A percentile compares a stretch with the other conserved stretches of the same genome.
Evolutionary conservation across 2,888 invertebrate species (phyloP).

Genomic region (Diachrysia chrysitis): DNA sequence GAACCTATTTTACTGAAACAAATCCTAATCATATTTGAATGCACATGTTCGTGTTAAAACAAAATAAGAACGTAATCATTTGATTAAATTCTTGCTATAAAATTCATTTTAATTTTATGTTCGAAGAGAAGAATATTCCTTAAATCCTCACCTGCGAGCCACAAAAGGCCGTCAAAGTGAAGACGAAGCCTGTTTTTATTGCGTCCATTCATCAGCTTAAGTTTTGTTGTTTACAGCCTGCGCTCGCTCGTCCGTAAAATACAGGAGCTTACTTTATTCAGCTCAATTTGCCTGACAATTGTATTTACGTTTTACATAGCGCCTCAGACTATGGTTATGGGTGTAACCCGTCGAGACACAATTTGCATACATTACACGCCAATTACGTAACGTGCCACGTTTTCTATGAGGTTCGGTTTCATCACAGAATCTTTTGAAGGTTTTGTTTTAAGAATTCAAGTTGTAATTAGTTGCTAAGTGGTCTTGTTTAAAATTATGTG

Average conservation of each 20-base stretch:
- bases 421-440: slow-evolving; percentile 3
- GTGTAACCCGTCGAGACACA: slow-evolving; percentile 12
- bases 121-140: slow-evolving; percentile 55
- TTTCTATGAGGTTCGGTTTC: slow-evolving; percentile 13
- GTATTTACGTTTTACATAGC: slow-evolving; percentile 48
- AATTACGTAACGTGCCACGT: slow-evolving; percentile 24
- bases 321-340: slow-evolving; percentile 34
- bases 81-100: slow-evolving; percentile 31
- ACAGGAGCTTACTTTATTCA: slow-evolving; percentile 54
- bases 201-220: slow-evolving; percentile 63
- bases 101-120: slow-evolving; percentile 44
- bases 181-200: slow-evolving; percentile 65
- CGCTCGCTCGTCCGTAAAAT: slow-evolving; percentile 30
- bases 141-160: slow-evolving; percentile 63
- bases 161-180: slow-evolving; percentile 62
- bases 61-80: background rate
- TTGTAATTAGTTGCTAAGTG: background rate
- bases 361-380: slow-evolving; percentile 30
- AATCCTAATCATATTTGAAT: background rate
- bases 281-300: slow-evolving; percentile 58
- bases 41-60: background rate
- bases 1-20: background rate
- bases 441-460: background rate
- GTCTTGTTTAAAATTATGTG: too few relatives aligned
- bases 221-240: slow-evolving; percentile 54